These are phyloP conservation scores for Turnix velox DNA, from an alignment of 2,113 vertebrate genomes.

Conservation along the genomic window DNA sequence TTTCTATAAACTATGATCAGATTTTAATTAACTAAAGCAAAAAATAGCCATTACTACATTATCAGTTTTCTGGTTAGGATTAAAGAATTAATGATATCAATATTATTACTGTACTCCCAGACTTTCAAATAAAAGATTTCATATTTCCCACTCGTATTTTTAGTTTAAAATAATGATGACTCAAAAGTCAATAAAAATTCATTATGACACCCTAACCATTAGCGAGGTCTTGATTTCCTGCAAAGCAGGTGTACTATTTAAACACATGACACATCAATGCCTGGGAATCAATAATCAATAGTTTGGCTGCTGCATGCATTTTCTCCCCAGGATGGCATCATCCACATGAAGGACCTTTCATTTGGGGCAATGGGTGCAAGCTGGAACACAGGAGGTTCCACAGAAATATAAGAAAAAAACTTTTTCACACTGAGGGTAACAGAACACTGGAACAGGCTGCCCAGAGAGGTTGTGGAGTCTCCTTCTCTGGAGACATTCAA, in stretches of 20 bases:
- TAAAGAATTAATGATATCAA: neutral
- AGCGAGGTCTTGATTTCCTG: neutral
- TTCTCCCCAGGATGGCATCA: neutral
- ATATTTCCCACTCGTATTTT: neutral
- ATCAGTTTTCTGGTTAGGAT: neutral
- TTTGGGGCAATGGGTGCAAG: no score
- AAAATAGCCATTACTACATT: neutral
- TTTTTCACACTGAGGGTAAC: no score
- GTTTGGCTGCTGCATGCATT: fast-evolving
- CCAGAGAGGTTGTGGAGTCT: no score
- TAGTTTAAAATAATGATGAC: neutral
- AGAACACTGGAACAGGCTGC: no score
- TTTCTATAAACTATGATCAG: neutral
- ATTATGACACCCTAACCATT: neutral
- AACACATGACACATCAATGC: neutral
- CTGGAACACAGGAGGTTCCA: no score
- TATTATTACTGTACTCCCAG: neutral
- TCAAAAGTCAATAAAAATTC: neutral
- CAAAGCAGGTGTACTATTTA: neutral
- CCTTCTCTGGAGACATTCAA: no score
- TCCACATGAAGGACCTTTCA: neutral
- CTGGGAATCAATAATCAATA: neutral
- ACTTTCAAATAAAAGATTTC: neutral
- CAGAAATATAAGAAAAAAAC: no score
- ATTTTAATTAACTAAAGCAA: neutral